Conservation (phyloP, 2,113 vertebrate genomes). For the Ginglymostoma cirratum region DNA sequence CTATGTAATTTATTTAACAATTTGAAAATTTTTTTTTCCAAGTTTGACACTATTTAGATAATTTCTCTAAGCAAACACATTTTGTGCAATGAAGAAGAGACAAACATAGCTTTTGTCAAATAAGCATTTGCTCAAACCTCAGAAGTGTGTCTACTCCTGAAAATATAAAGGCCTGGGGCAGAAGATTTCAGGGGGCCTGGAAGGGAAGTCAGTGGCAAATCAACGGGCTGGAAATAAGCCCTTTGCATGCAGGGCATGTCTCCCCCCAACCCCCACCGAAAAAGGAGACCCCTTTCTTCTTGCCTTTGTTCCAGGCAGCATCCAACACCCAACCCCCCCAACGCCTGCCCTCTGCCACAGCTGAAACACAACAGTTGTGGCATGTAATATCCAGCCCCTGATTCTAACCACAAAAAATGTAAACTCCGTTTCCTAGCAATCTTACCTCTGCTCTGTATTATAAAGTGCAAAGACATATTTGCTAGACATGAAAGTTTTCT, state of each 20-base stretch:
- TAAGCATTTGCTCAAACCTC: neutral
- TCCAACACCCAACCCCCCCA: too few relatives aligned
- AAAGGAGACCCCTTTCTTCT: too few relatives aligned
- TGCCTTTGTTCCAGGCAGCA: too few relatives aligned
- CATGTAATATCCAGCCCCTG: too few relatives aligned
- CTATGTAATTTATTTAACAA: neutral
- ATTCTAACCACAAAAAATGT: neutral
- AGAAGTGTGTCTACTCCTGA: neutral
- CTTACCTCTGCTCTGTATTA: constrained; percentile 78
- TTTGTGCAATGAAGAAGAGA: neutral
- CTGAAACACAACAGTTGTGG: too few relatives aligned
- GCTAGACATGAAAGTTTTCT: constrained; percentile 78
- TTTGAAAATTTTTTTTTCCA: neutral
- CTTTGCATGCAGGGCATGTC: too few relatives aligned
- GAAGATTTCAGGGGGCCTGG: too few relatives aligned
- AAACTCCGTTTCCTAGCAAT: neutral
- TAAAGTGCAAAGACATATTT: constrained; percentile 72
- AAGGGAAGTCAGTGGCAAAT: too few relatives aligned
- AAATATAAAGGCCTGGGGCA: neutral
- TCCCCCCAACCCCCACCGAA: too few relatives aligned
- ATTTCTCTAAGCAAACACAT: neutral
- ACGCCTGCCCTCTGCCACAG: too few relatives aligned
- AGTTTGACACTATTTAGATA: neutral
- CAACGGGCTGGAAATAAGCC: too few relatives aligned
- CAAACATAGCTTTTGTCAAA: neutral